Conservation (phyloP, 1,140 invertebrate species). For the Brachionus manjavacas region DNA sequence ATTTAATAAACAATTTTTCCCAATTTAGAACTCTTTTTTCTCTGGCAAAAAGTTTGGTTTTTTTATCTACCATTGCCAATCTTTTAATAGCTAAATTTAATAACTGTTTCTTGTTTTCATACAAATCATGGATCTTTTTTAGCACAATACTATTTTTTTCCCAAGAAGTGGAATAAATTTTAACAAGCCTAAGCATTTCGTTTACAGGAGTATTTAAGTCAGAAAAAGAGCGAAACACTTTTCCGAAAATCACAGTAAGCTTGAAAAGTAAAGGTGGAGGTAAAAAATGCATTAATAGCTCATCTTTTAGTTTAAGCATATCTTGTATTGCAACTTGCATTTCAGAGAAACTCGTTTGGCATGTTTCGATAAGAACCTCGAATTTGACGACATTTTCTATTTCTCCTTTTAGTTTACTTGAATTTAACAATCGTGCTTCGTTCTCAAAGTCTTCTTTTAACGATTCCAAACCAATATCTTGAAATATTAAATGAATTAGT, state of each 20-base stretch:
- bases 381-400: background rate
- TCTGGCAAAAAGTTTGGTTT: constrained; percentile 52
- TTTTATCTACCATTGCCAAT: constrained; percentile 53
- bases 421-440: background rate
- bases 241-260: constrained; percentile 50
- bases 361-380: background rate
- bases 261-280: constrained; percentile 53
- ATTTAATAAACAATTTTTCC: constrained; percentile 55
- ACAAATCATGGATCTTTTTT: constrained; percentile 56
- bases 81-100: constrained; percentile 55
- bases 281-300: constrained; percentile 52
- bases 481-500: background rate
- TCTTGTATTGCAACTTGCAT: constrained; percentile 43
- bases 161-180: constrained; percentile 55
- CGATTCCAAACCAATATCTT: background rate
- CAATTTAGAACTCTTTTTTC: constrained; percentile 56
- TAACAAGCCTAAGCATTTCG: constrained; percentile 54
- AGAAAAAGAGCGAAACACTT: constrained; percentile 49
- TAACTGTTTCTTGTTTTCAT: constrained; percentile 55
- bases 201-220: constrained; percentile 53
- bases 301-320: constrained; percentile 55
- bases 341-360: constrained; percentile 34
- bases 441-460: constrained; percentile 12
- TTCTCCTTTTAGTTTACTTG: background rate
- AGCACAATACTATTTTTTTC: constrained; percentile 56